phyloP scores from a whole-genome alignment of 2,797 vertebrate genomes.

The Tragopan temminckii region DNA sequence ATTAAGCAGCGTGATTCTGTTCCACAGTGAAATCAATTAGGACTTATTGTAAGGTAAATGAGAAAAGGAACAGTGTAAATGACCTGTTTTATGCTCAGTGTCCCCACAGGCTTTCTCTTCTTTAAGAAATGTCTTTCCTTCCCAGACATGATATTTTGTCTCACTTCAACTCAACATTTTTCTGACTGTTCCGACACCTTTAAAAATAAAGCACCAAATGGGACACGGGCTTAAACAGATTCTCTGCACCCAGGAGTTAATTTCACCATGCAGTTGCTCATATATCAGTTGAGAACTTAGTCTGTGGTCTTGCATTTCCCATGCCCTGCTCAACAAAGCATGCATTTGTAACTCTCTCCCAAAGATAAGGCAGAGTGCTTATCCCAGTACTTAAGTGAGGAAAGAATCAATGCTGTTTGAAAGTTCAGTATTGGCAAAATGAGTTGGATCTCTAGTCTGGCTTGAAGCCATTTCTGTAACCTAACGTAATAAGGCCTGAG shows the following conservation, averaged over 20 bases:
- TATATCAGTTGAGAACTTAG: accelerated
- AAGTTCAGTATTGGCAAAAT: not conserved
- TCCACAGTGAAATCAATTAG: not conserved
- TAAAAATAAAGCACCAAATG: not conserved
- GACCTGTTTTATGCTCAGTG: not conserved
- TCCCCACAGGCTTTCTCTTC: not conserved
- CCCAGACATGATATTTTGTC: not conserved
- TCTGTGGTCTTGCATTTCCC: accelerated
- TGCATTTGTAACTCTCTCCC: not conserved
- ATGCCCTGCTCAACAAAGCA: not conserved
- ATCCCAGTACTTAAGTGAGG: not conserved
- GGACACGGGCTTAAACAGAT: not conserved
- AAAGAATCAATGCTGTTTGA: not conserved
- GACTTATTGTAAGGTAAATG: not conserved
- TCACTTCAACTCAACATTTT: not conserved
- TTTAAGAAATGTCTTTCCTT: not conserved
- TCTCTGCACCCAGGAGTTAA: not conserved
- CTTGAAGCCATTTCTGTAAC: not conserved
- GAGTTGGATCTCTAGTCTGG: not conserved
- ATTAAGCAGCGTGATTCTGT: not conserved
- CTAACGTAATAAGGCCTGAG: not conserved
- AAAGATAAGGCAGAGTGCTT: not conserved
- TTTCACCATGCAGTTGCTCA: not conserved
- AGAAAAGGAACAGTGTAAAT: not conserved
- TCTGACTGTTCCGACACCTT: not conserved